Percentiles rank a stretch among this genome's conserved stretches.
These are phyloP conservation scores for Tupaia tana DNA, from an alignment of 2,113 vertebrate species.

Conservation along the genomic window DNA sequence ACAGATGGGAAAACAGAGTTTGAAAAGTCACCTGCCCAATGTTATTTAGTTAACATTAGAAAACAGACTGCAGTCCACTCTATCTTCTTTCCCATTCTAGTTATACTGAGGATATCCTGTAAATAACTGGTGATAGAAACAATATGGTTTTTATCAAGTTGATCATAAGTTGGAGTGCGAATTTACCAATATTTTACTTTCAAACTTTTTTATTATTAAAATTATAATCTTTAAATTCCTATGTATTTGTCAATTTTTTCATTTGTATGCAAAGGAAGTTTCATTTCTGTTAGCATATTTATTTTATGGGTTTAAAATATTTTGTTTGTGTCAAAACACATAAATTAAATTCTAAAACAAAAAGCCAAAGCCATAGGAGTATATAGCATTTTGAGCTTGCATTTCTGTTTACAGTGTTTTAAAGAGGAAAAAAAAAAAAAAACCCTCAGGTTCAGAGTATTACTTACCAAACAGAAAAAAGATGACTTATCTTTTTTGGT, in stretches of 20 bases:
- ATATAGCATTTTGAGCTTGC: neutral
- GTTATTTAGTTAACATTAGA: neutral
- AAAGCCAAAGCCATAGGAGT: neutral
- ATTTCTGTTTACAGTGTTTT: constrained; percentile 29
- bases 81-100: neutral
- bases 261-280: neutral
- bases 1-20: neutral
- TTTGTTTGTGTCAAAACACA: constrained; percentile 23
- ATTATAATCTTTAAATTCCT: neutral
- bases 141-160: neutral
- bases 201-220: neutral
- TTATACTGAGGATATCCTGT: neutral
- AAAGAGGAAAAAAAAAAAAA: constrained; percentile 13
- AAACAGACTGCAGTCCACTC: neutral
- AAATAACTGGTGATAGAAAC: neutral
- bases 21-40: neutral
- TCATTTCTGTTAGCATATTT: constrained; percentile 9
- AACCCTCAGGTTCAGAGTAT: neutral
- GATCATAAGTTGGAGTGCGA: neutral
- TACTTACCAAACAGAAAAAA: constrained; percentile 34
- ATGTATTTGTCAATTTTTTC: neutral
- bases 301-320: constrained; percentile 26
- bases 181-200: neutral
- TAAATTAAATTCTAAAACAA: constrained; percentile 18
- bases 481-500: constrained; percentile 2